Evolutionary conservation across 2,113 vertebrate species (phyloP), one percentile per base, ranked within the genome.

Genomic region (Loxodonta africana): DNA sequence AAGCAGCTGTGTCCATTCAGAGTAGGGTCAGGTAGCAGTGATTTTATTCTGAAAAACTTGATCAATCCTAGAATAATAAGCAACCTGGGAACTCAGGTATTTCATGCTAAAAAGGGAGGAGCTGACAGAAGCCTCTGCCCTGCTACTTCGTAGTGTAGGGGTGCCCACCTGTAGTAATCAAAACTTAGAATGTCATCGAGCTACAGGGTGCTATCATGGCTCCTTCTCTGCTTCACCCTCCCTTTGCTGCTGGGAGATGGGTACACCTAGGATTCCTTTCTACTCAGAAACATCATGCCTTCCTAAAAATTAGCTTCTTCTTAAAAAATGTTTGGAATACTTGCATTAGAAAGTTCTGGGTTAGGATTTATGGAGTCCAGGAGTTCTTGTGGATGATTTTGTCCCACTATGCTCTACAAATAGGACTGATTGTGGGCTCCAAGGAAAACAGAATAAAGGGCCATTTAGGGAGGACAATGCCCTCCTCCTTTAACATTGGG

Each of bases 141-240:
- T 88, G 21, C 62, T 48, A 30, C 26, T 63, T 84, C 57, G 33
- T 67, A 28, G 2, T 8, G n/a, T 2, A 28, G 48, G 7, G 74
- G 48, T 18, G 53, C 4, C 9, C 28, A 9, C 8, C 10, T 57
- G 74, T 6, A 28, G 48, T 18, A 26, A 60, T 44, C 63, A 44
- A 18, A 10, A 1, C 8, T 26, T 0, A 46, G 20, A 48, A 23
- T 6, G 8, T 3, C 8, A 1, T 4, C 0, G 1, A 71, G 41
- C 14, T n/a, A 6, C 0, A 6, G 84, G 41, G 48, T 37, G 17
- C 23, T 25, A 6, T 7, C 48, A 6, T 1, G 5, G 11, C 4
- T 18, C 63, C 28, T 46, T 28, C 76, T 41, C 51, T 0, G 30
- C 17, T 11, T 12, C 28, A 1, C 26, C 53, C 11, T 37, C 48